Evolutionary conservation across 2,888 invertebrate genomes (phyloP).

Genomic region (Nebria brevicollis): DNA sequence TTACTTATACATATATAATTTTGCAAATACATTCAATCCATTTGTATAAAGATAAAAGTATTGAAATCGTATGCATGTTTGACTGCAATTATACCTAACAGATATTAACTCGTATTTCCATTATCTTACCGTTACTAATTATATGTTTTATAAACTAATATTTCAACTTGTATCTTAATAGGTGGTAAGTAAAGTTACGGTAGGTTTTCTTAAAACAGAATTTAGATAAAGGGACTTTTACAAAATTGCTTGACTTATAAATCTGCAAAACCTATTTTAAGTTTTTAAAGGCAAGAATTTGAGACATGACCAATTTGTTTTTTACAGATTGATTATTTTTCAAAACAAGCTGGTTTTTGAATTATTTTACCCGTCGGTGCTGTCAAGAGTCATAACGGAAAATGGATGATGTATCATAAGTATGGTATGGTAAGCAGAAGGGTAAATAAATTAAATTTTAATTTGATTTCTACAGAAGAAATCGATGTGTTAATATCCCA

Average conservation of each 20-base stretch:
- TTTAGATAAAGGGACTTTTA: no score
- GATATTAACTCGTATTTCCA: slow-evolving; percentile 39
- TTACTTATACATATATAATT: slow-evolving; percentile 23
- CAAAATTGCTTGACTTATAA: no score
- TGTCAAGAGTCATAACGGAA: not conserved
- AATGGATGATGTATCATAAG: not conserved
- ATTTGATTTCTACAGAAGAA: not conserved
- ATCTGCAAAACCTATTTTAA: no score
- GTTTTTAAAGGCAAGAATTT: no score
- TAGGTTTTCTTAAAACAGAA: not conserved
- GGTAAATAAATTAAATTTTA: not conserved
- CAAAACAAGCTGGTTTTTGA: not conserved
- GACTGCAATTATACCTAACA: slow-evolving; percentile 34
- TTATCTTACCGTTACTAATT: slow-evolving; percentile 38
- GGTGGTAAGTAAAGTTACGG: slow-evolving; percentile 21
- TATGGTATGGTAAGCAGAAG: not conserved
- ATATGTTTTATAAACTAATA: slow-evolving; percentile 7
- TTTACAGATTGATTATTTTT: not conserved
- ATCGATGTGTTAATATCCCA: not conserved
- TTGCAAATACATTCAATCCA: slow-evolving; percentile 34
- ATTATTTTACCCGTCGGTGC: not conserved
- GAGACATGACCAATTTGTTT: not conserved
- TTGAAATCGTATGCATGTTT: slow-evolving; percentile 21
- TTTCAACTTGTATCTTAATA: slow-evolving; percentile 17
- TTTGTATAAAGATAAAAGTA: not conserved